Percentiles rank a stretch among this genome's conserved stretches.
These are phyloP conservation scores for Glyptemys insculpta DNA, from an alignment of 2,797 vertebrate species.

Conservation along the genomic window DNA sequence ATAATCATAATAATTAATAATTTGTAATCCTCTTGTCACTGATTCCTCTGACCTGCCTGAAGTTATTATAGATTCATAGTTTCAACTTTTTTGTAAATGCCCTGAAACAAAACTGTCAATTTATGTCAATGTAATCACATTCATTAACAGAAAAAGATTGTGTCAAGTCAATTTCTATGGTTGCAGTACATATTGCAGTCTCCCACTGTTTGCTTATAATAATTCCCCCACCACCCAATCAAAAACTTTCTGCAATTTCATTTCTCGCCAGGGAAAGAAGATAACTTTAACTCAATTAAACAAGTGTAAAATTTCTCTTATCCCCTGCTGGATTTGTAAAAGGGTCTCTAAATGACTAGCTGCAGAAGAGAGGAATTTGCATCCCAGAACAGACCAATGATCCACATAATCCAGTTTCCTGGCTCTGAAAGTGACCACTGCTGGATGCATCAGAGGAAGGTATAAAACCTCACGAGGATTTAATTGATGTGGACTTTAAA, in stretches of 20 bases:
- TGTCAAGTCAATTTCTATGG: not conserved
- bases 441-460: not conserved
- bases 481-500: not conserved
- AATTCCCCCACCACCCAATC: not conserved
- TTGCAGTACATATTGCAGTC: not conserved
- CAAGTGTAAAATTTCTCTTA: not conserved
- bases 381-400: not conserved
- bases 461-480: not conserved
- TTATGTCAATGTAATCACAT: not conserved
- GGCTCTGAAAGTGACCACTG: not conserved
- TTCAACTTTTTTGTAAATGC: not conserved
- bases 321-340: not conserved
- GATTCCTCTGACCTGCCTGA: not conserved
- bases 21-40: not conserved
- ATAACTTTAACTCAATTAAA: conserved; percentile 15
- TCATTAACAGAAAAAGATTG: not conserved
- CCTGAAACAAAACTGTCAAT: not conserved
- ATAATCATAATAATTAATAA: not conserved
- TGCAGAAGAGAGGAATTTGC: not conserved
- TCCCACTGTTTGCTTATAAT: not conserved
- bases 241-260: not conserved
- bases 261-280: conserved; percentile 7
- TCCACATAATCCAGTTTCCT: not conserved
- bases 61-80: not conserved
- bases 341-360: not conserved